Conservation (phyloP, 2,113 vertebrate genomes). For the Theropithecus gelada region DNA sequence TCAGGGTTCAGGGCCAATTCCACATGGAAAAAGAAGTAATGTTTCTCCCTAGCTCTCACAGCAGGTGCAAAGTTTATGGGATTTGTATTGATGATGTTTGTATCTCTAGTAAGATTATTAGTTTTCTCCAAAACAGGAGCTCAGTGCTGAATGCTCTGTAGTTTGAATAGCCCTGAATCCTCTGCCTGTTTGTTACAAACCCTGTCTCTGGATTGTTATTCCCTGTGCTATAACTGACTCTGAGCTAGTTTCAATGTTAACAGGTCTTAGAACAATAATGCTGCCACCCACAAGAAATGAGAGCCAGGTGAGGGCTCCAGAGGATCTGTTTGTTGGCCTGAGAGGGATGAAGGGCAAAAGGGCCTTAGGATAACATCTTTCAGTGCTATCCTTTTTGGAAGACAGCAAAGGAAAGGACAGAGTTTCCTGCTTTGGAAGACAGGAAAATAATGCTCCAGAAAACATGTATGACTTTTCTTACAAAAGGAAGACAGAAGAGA, state of each 20-base stretch:
- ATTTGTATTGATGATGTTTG: neutral
- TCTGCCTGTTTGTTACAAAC: neutral
- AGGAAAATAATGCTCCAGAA: neutral
- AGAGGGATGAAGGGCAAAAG: neutral
- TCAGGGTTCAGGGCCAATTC: neutral
- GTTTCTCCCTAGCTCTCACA: neutral
- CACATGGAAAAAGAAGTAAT: neutral
- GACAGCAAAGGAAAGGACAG: neutral
- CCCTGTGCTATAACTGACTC: neutral
- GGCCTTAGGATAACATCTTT: neutral
- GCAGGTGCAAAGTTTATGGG: neutral
- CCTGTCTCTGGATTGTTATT: neutral
- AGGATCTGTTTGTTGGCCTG: neutral
- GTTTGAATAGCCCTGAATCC: neutral
- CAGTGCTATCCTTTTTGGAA: neutral
- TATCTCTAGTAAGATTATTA: neutral
- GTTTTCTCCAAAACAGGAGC: neutral
- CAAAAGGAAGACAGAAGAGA: neutral
- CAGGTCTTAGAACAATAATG: neutral
- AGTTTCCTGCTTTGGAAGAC: neutral
- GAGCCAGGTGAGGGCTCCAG: accelerated
- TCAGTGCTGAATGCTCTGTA: neutral
- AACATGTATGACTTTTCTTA: neutral
- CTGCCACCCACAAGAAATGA: neutral
- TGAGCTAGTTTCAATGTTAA: neutral